Conservation (phyloP, 2,888 invertebrate genomes). For the Spilarctia lutea region DNA sequence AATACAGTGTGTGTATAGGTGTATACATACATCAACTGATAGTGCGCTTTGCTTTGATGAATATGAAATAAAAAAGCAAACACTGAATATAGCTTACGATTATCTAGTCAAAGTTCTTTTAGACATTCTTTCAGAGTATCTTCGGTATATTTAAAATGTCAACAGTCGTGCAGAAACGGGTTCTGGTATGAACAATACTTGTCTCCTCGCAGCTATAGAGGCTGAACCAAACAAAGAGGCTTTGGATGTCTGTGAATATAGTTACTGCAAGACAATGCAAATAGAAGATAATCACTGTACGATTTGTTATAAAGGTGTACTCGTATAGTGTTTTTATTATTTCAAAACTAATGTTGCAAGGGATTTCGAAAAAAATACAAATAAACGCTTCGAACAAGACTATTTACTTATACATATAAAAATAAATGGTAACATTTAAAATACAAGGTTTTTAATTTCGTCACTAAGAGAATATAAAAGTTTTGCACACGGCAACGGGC, state of each 20-base stretch:
- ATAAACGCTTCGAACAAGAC: background rate
- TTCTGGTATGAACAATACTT: slow-evolving; percentile 11
- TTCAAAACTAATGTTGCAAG: background rate
- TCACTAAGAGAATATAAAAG: background rate
- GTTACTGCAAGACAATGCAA: background rate
- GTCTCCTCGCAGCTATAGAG: background rate
- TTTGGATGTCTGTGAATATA: slow-evolving; percentile 1
- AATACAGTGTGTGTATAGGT: too few relatives aligned
- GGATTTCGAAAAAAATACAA: background rate
- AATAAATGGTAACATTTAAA: background rate
- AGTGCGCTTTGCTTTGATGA: background rate
- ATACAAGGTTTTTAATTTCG: background rate
- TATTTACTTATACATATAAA: background rate
- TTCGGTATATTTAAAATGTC: background rate
- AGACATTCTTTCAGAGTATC: background rate
- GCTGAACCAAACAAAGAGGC: slow-evolving; percentile 6
- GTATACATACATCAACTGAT: too few relatives aligned
- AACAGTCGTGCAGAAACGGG: background rate
- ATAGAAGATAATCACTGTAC: background rate
- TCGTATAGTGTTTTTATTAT: background rate
- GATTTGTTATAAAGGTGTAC: background rate
- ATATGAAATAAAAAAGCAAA: background rate
- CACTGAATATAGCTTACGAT: background rate
- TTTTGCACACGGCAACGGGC: background rate
- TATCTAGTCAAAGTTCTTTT: background rate